Evolutionary conservation across 2,888 invertebrate species (phyloP), one percentile per base, ranked within the genome.

Genomic region (Fragum whitleyi): DNA sequence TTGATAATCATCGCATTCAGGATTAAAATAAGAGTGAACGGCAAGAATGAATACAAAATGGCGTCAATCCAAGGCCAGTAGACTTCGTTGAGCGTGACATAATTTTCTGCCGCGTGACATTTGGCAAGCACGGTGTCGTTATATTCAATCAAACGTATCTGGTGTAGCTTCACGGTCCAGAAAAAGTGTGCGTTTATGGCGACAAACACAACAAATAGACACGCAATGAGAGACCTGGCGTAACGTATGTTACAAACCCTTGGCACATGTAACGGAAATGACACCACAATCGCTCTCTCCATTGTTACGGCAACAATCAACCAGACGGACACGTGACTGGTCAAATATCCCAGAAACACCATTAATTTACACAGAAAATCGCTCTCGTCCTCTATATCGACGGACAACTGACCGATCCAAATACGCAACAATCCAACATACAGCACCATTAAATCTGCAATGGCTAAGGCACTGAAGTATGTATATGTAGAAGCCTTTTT

Each of bases 31-130:
- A 91, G 74, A 5, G 91, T 70, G 77, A 92, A 92, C 7, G 93
- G 93, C 19, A 91, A 77, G 72, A 92, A 91, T 0, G 91, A 91
- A 85, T 93, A 93, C 21, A 92, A 81, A 21, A 87, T 65, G 16
- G 91, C 90, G 74, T 93, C 93, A 1, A 93, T 88, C 92, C 92
- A 93, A 0, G 92, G 92, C 93, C 92, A 92, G n/a, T 92, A 86
- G 2, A 82, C 82, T 9, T 82, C 77, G 16, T 91, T 88, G 0
- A 91, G 73, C 16, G 80, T 67, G 19, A 81, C 74, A 75, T 88
- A 86, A 6, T 67, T 26, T 7, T 65, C 68, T 2, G 61, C 84
- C 16, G 88, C 86, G 21, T 83, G 84, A 65, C 91, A 91, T 29
- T 57, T 51, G 1, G 67, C 32, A 2, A 71, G 36, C 5, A 74